Evolutionary conservation across 1,140 invertebrate species (phyloP), one percentile per base, ranked within the genome.

Genomic region (Caenorhabditis briggsae): DNA sequence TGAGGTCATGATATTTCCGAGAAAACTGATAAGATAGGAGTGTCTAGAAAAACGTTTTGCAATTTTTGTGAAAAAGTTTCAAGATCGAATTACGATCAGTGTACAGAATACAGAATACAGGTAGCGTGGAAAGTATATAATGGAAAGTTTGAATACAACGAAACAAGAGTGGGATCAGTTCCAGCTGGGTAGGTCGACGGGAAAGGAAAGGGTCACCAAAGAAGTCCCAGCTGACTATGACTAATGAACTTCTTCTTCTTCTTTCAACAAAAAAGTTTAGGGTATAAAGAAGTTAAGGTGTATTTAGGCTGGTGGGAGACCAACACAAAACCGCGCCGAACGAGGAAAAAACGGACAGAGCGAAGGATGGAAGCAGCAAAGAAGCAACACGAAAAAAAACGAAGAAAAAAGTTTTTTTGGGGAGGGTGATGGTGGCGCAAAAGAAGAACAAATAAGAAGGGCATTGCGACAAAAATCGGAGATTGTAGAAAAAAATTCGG

Each of bases 401-500:
- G 46, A 74, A 46, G 18, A 64, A 65, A 65, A 6, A 25, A 18
- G 20, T 46, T 74, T 33, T 33, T 33, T 33, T 33, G 33, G 33
- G 33, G 33, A 33, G 33, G 33, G 33, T 33, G 33, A 33, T 33
- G 25, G 61, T 46, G 65, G 65, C 65, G 43, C 65, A 74, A 74
- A 74, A 48, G 65, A 74, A 74, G 65, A 74, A 74, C 65, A 74
- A 74, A 74, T 74, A 74, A 11, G 65, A 74, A 74, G 41, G 43
- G 65, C 65, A 74, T 48, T 46, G 65, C 43, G 65, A 74, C 65
- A 74, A 74, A 74, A 74, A 74, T 74, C 65, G 41, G 65, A 74
- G 65, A 18, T 12, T 41, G n/a, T n/a, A 41, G n/a, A 74, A 48
- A 46, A 74, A 74, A 23, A 25, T 74, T 11, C 18, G 41, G 65